Evolutionary conservation across 2,113 vertebrate genomes (phyloP), one percentile per base, ranked within the genome.

Genomic region (Pterocles orientalis): DNA sequence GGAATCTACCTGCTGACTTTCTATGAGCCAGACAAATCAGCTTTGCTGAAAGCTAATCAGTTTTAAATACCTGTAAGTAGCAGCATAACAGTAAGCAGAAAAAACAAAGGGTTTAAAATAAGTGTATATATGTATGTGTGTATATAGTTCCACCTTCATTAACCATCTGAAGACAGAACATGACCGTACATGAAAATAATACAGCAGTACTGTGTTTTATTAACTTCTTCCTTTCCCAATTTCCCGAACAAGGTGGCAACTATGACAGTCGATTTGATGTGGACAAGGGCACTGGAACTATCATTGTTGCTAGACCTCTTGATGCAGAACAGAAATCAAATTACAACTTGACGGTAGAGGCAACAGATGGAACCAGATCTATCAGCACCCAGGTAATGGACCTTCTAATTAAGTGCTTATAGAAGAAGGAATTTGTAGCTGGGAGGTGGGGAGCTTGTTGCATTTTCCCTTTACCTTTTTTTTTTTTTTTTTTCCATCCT

Each of bases 291-390:
- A 99, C 99, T 14, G 99, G 99, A 86, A 99, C 99, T 71, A 95
- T 99, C 97, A 99, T 99, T 95, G 98, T 99, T 11, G 99, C 99
- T 33, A 98, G 98, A 96, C 98, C 98, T 85, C 99, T 99, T 91
- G 99, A 99, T 97, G 98, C 99, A 50, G 99, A 99, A 96, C 98
- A 99, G 96, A 99, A 99, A 97, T 99, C 99, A 96, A 98, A 98
- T 98, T 99, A 99, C 96, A 99, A 99, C 98, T 98, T 99, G 98
- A 99, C 99, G 43, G 98, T 99, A 56, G 99, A 99, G 94, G 99
- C 99, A 94, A 99, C 99, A 64, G 99, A 99, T 95, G 99, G 99
- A 96, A 99, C 98, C 85, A 98, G 98, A 96, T 98, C 98, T 91
- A 98, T 99, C 98, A 98, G 98, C 95, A 99, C 99, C 62, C 99